Conservation (phyloP, 2,113 vertebrate species). For the human region DNA sequence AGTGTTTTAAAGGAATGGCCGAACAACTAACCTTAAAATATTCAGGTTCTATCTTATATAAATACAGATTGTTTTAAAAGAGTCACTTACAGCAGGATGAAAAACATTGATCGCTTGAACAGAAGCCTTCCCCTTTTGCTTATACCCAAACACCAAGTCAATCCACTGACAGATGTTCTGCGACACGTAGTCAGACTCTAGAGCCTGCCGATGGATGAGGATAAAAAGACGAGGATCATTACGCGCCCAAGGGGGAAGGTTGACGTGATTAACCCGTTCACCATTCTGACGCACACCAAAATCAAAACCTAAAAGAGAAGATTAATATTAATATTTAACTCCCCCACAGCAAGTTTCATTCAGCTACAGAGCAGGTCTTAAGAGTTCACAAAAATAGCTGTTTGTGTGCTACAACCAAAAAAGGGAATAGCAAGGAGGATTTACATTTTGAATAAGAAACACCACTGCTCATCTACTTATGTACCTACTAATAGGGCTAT, state of each 20-base stretch:
- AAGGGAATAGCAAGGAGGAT: background rate
- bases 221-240: slow-evolving; percentile 97
- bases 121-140: slow-evolving; percentile 98
- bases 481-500: background rate
- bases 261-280: slow-evolving; percentile 97
- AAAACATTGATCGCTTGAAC: slow-evolving; percentile 99
- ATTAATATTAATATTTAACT: background rate
- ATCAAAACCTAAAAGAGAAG: slow-evolving; percentile 92
- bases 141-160: slow-evolving; percentile 97
- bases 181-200: slow-evolving; percentile 97
- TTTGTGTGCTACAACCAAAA: too few species aligned
- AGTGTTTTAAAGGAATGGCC: background rate
- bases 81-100: slow-evolving; percentile 94
- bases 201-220: slow-evolving; percentile 96
- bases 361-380: background rate
- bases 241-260: slow-evolving; percentile 97
- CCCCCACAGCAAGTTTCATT: background rate
- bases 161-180: slow-evolving; percentile 99
- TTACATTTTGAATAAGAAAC: background rate
- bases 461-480: background rate
- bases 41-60: background rate
- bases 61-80: background rate
- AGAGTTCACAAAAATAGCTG: background rate
- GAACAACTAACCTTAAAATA: background rate
- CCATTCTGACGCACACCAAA: slow-evolving; percentile 98